Conservation (phyloP, 2,113 vertebrate genomes). For the Lipotes vexillifer region DNA sequence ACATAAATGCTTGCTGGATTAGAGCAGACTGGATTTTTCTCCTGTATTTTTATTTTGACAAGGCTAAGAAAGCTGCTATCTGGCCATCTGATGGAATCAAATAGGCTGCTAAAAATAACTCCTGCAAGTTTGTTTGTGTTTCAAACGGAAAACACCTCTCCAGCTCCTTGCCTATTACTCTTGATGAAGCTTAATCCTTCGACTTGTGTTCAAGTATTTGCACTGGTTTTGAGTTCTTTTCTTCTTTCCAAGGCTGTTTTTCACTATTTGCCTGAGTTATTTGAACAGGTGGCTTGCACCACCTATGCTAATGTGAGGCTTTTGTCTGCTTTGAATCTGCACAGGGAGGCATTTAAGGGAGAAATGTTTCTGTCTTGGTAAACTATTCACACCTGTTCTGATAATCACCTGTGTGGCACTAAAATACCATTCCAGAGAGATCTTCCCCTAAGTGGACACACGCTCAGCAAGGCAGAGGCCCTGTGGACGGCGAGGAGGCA, state of each 20-base stretch:
- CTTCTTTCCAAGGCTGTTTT: constrained; percentile 29
- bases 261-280: constrained; percentile 55
- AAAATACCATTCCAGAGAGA: background rate
- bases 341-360: background rate
- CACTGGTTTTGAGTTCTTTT: constrained; percentile 44
- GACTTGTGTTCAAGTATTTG: constrained; percentile 51
- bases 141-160: background rate
- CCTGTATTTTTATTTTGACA: constrained; percentile 38
- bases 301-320: constrained; percentile 37
- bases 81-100: constrained; percentile 8
- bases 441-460: background rate
- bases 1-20: background rate
- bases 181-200: constrained; percentile 15
- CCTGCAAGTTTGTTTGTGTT: background rate
- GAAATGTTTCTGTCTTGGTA: constrained; percentile 14
- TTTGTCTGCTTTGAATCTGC: constrained; percentile 47
- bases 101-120: constrained; percentile 49
- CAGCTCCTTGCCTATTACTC: background rate
- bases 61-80: constrained; percentile 37
- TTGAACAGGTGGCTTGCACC: constrained; percentile 73
- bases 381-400: constrained; percentile 59
- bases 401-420: background rate
- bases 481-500: background rate
- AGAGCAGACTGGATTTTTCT: background rate
- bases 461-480: background rate